Percentiles rank a stretch among this genome's conserved stretches.
Conservation (phyloP, 2,113 vertebrate genomes). For the Scartelaos histophorus region DNA sequence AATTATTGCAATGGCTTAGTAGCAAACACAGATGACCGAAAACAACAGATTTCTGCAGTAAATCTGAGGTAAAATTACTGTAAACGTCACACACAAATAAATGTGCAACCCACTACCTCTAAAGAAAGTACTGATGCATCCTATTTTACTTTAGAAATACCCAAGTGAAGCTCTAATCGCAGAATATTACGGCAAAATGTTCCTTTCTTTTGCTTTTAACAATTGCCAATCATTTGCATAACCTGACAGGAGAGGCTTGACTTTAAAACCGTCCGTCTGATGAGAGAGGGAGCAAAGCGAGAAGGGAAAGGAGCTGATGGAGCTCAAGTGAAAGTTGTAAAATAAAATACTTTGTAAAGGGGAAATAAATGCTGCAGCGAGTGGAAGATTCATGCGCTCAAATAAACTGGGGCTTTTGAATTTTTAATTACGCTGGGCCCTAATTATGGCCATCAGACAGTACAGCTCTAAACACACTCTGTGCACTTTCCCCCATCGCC, state of each 20-base stretch:
- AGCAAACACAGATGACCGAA: neutral
- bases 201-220: constrained; percentile 24
- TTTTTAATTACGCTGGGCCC: constrained; percentile 98
- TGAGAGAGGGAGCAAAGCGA: constrained; percentile 24
- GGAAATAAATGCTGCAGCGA: constrained; percentile 94
- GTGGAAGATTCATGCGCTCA: constrained; percentile 98
- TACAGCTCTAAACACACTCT: constrained; percentile 94
- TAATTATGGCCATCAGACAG: constrained; percentile 99
- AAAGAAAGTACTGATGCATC: neutral
- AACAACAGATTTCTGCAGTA: neutral
- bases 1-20: neutral
- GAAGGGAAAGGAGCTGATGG: constrained; percentile 74
- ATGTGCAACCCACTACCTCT: neutral
- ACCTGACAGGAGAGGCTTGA: constrained; percentile 29
- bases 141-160: neutral
- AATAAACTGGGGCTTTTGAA: constrained; percentile 99
- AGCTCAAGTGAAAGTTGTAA: constrained; percentile 90
- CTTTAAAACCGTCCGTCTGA: constrained; percentile 16
- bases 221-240: constrained; percentile 37
- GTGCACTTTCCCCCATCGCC: constrained; percentile 78
- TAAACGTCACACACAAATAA: neutral
- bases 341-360: constrained; percentile 99
- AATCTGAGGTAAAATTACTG: neutral
- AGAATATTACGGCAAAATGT: constrained; percentile 13
- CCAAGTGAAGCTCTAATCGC: constrained; percentile 5